Base-by-base conservation (phyloP, 2,797 vertebrate species). In the Psittacula echo region DNA sequence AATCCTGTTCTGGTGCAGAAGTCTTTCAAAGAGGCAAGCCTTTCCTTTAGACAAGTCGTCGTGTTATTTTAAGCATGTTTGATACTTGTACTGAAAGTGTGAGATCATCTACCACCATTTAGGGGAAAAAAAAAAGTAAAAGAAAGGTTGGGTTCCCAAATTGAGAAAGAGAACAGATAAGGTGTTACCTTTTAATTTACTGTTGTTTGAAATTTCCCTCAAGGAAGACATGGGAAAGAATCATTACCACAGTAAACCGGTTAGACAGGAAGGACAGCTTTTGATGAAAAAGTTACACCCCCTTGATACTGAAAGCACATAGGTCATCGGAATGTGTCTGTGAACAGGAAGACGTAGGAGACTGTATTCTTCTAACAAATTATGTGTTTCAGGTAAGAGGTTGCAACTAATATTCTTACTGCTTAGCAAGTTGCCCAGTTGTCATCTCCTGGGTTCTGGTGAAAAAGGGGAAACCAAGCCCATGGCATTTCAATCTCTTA, bases 211-310 rank as follows among this genome's bases (percentile, higher is more conserved):
- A 68, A 91, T 85, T 95, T 89, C 89, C 84, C 93, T 89, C 90
- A 37, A 85, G 96, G 86, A 62, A 81, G 67, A 29, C 18, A 45
- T 34, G 79, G 89, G 95, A 93, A 92, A 67, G 77, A 93, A 45
- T 85, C 83, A 80, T 91, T 95, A 53, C 71, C 5, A 4, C 51
- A 68, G 58, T 62, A 91, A 97, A 97, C 96, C 61, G 56, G 97
- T 96, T 89, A 76, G 96, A 92, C 97, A 73, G 94, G 97, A 97
- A 97, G 89, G 79, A 65, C 83, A 76, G n/a, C 70, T 93, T 95
- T 77, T 68, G 91, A 65, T 0, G 7, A 65, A 82, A 32, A 56
- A 51, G 92, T 70, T 73, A 56, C 73, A 6, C 92, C 81, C 58
- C n/a, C 80, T 74, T 85, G 51, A 56, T 85, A 77, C 30, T 84